Conservation (phyloP, 2,888 invertebrate species). For the Hydroisotoma schaefferi region DNA sequence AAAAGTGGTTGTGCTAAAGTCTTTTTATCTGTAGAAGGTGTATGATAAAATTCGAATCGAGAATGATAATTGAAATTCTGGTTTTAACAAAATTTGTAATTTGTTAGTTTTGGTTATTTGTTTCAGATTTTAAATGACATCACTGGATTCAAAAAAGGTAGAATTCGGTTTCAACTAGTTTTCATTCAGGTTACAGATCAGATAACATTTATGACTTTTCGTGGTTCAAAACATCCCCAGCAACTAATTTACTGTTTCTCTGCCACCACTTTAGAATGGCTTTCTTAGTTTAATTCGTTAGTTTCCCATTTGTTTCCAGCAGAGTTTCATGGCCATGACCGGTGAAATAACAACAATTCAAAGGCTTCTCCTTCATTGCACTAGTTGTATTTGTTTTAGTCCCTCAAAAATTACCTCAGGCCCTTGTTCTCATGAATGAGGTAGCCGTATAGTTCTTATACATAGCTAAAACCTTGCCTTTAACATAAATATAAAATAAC, state of each 20-base stretch:
- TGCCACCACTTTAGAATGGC: too few relatives aligned
- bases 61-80: background rate
- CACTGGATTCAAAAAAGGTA: background rate
- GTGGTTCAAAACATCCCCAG: too few relatives aligned
- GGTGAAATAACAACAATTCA: constrained; percentile 2
- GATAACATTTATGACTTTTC: too few relatives aligned
- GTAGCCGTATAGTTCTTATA: background rate
- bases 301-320: background rate
- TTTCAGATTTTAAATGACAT: background rate
- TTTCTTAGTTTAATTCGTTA: constrained; percentile 1
- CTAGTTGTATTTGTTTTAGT: background rate
- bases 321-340: background rate
- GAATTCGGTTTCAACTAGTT: background rate
- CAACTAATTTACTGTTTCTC: too few relatives aligned
- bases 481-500: too few relatives aligned
- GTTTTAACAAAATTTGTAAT: background rate
- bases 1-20: background rate
- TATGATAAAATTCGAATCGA: background rate
- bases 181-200: too few relatives aligned
- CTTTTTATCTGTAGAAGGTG: background rate
- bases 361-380: background rate
- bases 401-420: background rate
- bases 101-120: background rate
- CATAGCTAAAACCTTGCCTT: background rate
- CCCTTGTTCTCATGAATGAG: background rate